Evolutionary conservation across 2,888 invertebrate genomes (phyloP).

Genomic region (Belgica antarctica): DNA sequence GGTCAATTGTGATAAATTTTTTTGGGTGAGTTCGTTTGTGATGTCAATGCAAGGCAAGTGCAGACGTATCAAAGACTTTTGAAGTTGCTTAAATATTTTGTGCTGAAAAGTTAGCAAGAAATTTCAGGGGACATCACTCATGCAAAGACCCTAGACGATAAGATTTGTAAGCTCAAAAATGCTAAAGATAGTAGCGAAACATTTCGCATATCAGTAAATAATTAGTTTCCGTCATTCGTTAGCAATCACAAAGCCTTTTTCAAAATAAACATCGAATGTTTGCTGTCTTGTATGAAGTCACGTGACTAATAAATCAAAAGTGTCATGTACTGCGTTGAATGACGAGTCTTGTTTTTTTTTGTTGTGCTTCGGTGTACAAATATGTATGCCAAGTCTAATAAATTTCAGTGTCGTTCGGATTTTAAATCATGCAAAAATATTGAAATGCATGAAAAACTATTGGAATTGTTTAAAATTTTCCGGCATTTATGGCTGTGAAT

Average conservation of each 20-base stretch:
- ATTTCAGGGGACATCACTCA: too few species aligned
- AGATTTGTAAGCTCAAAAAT: too few species aligned
- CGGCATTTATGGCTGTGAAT: neutral
- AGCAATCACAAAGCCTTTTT: too few species aligned
- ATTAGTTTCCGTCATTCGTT: slow-evolving; percentile 29
- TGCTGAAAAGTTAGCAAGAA: too few species aligned
- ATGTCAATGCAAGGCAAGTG: too few species aligned
- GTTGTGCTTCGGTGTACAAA: neutral
- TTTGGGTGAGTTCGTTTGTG: too few species aligned
- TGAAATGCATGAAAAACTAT: neutral
- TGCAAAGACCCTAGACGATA: too few species aligned
- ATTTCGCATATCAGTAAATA: neutral
- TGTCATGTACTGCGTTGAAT: slow-evolving; percentile 25
- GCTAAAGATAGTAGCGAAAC: too few species aligned
- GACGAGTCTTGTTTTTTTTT: slow-evolving; percentile 6
- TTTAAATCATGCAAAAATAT: slow-evolving; percentile 21
- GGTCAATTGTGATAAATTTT: too few species aligned
- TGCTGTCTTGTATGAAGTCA: slow-evolving; percentile 1
- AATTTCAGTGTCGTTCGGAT: neutral
- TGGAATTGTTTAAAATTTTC: neutral
- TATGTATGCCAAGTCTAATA: slow-evolving; percentile 24
- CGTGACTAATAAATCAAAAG: slow-evolving; percentile 32
- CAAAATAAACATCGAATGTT: slow-evolving; percentile 1
- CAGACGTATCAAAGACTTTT: too few species aligned
- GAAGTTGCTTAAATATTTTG: too few species aligned